A percentile compares a stretch with the other conserved stretches of the same genome.
Evolutionary conservation across 2,113 vertebrate species (phyloP).

Genomic region (Rhodinocichla rosea): DNA sequence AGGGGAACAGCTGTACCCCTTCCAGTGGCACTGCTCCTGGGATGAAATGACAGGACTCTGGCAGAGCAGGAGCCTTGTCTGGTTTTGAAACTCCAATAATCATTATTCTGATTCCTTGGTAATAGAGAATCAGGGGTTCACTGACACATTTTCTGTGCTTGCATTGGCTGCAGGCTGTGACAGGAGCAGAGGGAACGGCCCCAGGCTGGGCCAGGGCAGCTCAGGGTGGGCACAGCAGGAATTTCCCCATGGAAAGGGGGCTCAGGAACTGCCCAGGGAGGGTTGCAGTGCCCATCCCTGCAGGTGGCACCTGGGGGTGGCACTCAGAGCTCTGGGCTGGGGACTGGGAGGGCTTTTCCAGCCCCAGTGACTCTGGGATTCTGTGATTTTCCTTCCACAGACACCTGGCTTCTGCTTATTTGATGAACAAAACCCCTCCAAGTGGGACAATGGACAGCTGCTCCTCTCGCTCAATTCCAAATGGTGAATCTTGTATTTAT

Average conservation of each 20-base stretch:
- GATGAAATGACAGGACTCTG: background rate
- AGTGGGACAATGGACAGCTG: constrained; percentile 14
- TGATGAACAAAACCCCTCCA: background rate
- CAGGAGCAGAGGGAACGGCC: fast-evolving
- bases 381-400: background rate
- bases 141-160: background rate
- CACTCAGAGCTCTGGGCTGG: background rate
- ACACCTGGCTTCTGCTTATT: background rate
- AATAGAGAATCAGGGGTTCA: background rate
- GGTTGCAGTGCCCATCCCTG: background rate
- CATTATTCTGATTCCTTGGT: background rate
- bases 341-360: background rate
- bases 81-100: background rate
- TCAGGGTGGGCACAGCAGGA: background rate
- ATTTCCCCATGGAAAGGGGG: background rate
- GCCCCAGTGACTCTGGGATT: fast-evolving
- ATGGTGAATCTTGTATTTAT: constrained; percentile 6
- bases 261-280: background rate
- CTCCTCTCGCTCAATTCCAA: background rate
- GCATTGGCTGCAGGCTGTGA: background rate
- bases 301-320: background rate
- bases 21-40: background rate
- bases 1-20: fast-evolving
- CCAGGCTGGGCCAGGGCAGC: background rate
- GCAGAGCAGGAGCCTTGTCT: background rate